Percentiles rank a stretch among this genome's conserved stretches.
These are phyloP conservation scores for Rhinoptilus africanus DNA, from an alignment of 2,113 vertebrate species.

Conservation along the genomic window DNA sequence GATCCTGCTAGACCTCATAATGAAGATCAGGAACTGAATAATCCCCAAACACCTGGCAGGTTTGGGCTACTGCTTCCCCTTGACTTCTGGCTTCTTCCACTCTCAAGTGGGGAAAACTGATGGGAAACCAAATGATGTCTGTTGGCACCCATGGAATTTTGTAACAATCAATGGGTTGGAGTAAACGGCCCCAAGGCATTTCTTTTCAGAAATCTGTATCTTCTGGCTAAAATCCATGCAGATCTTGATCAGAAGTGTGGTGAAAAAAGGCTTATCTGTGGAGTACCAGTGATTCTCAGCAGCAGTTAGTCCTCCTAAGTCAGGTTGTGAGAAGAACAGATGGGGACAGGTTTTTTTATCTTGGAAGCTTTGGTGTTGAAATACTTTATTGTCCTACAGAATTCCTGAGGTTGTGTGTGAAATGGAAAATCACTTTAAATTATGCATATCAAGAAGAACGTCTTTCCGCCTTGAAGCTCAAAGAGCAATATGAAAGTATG, in stretches of 20 bases:
- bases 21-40: neutral
- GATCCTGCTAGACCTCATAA: neutral
- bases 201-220: neutral
- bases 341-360: neutral
- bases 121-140: neutral
- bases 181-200: neutral
- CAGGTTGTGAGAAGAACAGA: neutral
- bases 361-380: neutral
- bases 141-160: neutral
- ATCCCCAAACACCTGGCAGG: neutral
- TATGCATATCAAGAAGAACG: conserved; percentile 16
- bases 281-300: neutral
- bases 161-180: neutral
- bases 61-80: neutral
- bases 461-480: conserved; percentile 7
- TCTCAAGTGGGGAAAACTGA: neutral
- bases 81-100: neutral
- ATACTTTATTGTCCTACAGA: conserved; percentile 3
- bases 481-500: neutral
- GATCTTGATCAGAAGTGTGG: neutral
- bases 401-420: neutral
- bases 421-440: conserved; percentile 31
- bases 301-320: neutral
- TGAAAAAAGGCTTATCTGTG: neutral
- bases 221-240: neutral